phyloP scores from a whole-genome alignment of 2,797 vertebrate genomes.

The Neosalanx taihuensis region DNA sequence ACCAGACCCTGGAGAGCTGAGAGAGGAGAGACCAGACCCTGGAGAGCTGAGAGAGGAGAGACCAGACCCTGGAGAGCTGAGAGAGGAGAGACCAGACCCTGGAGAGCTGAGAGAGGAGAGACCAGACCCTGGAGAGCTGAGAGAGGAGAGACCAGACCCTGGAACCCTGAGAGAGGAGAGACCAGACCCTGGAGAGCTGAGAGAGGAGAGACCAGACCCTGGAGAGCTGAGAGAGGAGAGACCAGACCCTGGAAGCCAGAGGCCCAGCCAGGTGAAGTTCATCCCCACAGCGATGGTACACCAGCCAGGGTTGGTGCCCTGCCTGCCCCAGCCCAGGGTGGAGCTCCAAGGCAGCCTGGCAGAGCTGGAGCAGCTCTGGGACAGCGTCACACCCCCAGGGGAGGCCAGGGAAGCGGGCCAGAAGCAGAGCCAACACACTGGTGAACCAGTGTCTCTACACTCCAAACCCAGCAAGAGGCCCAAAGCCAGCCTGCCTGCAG shows the following conservation, averaged over 20 bases:
- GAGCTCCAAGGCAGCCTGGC: constrained; percentile 11
- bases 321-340: constrained; percentile 25
- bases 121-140: constrained; percentile 57
- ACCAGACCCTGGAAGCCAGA: neutral
- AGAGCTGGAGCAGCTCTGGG: constrained; percentile 8
- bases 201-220: constrained; percentile 44
- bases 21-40: constrained; percentile 60
- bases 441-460: constrained; percentile 31
- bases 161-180: constrained; percentile 13
- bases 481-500: constrained; percentile 55
- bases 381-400: neutral
- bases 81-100: constrained; percentile 40
- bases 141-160: constrained; percentile 62
- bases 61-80: constrained; percentile 49
- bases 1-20: constrained; percentile 27
- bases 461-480: constrained; percentile 52
- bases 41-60: constrained; percentile 62
- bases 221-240: neutral
- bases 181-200: constrained; percentile 37
- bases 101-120: constrained; percentile 17
- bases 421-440: neutral
- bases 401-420: constrained; percentile 27
- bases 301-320: constrained; percentile 2
- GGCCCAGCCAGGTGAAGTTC: constrained; percentile 12
- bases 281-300: constrained; percentile 26